These are phyloP conservation scores for Pao palembangensis DNA, from an alignment of 2,113 vertebrate species.

Conservation along the genomic window DNA sequence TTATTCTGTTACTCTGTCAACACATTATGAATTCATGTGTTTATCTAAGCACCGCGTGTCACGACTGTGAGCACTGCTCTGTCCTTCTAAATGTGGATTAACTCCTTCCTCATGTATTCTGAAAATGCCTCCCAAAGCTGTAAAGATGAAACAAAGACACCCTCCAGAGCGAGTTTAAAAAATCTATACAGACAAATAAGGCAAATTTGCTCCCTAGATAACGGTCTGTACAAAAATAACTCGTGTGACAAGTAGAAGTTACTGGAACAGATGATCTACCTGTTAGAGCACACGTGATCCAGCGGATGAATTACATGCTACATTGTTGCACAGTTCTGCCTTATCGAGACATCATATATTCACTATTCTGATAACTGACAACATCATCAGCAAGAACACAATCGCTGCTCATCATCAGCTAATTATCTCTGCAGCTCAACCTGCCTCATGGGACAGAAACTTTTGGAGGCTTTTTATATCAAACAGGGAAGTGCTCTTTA, in stretches of 20 bases:
- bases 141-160: slow-evolving; percentile 21
- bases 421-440: not conserved
- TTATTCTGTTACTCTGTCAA: slow-evolving; percentile 6
- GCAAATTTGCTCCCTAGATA: not conserved
- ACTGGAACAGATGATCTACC: no score
- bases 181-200: not conserved
- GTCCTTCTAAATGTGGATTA: slow-evolving; percentile 18
- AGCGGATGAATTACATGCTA: no score
- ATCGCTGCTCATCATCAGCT: not conserved
- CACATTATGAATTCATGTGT: slow-evolving; percentile 3
- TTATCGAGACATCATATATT: no score
- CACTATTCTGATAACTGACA: no score
- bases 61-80: slow-evolving; percentile 3
- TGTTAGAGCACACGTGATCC: no score
- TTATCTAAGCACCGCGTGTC: not conserved
- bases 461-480: no score
- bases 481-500: no score
- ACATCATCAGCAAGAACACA: not conserved
- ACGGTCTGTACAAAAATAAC: no score
- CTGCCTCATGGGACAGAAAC: not conserved
- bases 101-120: slow-evolving; percentile 39
- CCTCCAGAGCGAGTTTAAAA: not conserved
- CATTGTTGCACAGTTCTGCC: no score
- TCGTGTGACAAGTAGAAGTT: no score
- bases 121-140: slow-evolving; percentile 20